A percentile compares a stretch with the other conserved stretches of the same genome.
Evolutionary conservation across 2,113 vertebrate species (phyloP).

Genomic region (Mastomys coucha): DNA sequence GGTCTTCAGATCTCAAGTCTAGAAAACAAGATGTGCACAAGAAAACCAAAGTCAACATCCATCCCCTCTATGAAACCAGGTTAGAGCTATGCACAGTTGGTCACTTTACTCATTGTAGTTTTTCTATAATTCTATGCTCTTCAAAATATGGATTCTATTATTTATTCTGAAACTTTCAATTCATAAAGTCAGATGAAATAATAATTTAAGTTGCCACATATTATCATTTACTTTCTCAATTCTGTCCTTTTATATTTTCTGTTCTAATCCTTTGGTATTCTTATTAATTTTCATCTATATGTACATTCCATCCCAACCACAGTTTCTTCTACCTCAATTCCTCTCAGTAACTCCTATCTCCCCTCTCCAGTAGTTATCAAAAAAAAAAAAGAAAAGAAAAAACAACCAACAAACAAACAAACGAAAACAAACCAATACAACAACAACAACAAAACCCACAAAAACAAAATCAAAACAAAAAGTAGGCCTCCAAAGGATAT

Average conservation of each 20-base stretch:
- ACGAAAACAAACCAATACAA: too few species aligned
- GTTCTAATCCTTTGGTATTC: background rate
- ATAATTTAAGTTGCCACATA: background rate
- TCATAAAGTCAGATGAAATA: background rate
- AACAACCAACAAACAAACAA: too few species aligned
- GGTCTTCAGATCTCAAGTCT: too few species aligned
- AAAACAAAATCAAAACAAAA: too few species aligned
- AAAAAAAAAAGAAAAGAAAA: too few species aligned
- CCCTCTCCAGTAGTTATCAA: too few species aligned
- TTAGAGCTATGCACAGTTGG: background rate
- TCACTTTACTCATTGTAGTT: background rate
- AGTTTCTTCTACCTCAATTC: too few species aligned
- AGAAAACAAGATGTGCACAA: background rate
- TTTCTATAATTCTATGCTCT: background rate
- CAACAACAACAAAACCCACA: too few species aligned
- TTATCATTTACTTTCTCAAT: background rate
- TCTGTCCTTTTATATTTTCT: background rate
- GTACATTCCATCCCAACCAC: too few species aligned
- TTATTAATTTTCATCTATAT: background rate
- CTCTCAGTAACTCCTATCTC: too few species aligned
- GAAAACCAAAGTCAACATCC: background rate
- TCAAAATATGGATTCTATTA: background rate
- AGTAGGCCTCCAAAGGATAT: too few species aligned
- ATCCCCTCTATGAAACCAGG: background rate
- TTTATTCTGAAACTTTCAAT: background rate